Base-by-base conservation (phyloP, 2,888 invertebrate genomes). In the Helleia helle region DNA sequence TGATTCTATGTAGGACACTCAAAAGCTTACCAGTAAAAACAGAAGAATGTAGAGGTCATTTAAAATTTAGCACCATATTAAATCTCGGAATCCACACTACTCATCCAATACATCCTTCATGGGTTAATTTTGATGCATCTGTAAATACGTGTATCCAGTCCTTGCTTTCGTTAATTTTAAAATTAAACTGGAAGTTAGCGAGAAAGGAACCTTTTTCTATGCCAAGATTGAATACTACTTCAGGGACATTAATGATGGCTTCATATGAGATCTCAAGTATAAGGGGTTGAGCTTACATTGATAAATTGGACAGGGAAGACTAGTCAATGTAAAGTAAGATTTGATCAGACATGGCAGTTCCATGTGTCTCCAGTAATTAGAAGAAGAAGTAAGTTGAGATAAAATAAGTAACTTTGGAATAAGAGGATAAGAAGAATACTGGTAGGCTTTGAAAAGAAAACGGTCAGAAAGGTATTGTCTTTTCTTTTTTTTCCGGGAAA, bases 1-100 rank as follows among this genome's bases (percentile, higher is more conserved):
- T 1, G 42, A 45, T n/a, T 24, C 17, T 13, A 18, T 15, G 14
- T 41, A 41, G 2, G 11, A 1, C 11, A 46, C 6, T 2, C n/a
- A n/a, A n/a, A n/a, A n/a, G 46, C 43, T 24, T 43, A n/a, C n/a
- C n/a, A n/a, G n/a, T n/a, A n/a, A n/a, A n/a, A n/a, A n/a, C n/a
- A n/a, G n/a, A n/a, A n/a, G n/a, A 31, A 7, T 18, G n/a, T n/a
- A n/a, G n/a, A n/a, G n/a, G n/a, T n/a, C n/a, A n/a, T n/a, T n/a
- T n/a, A n/a, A n/a, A n/a, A 3, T 25, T 25, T n/a, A 25, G 9
- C 1, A 11, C 5, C 2, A 11, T 26, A 5, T 26, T 11, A 26
- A 25, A 25, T 5, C 11, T 26, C 11, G 26, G 26, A 11, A 26
- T 26, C 11, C 26, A 26, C 2, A 26, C 11, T 24, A 5, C 5